phyloP scores from a whole-genome alignment of 2,797 vertebrate species.

The Mus minutoides region DNA sequence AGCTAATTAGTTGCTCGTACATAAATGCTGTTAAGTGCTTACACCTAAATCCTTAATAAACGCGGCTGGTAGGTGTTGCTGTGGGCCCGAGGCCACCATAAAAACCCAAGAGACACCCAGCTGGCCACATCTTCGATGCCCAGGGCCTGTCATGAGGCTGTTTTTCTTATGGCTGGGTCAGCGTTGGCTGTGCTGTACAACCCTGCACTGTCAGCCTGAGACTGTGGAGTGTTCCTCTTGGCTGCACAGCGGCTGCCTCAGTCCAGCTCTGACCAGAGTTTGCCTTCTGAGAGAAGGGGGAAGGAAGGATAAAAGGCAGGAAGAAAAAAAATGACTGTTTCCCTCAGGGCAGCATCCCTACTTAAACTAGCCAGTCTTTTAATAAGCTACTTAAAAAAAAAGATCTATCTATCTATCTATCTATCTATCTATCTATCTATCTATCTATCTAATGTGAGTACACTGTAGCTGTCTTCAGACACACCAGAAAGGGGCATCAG shows the following conservation, averaged over 20 bases:
- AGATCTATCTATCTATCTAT: too few species aligned
- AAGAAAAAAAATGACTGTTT: neutral
- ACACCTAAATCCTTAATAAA: slow-evolving; percentile 32
- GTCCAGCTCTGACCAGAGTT: neutral
- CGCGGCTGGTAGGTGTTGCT: slow-evolving; percentile 30
- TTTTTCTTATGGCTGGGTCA: neutral
- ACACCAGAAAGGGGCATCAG: too few species aligned
- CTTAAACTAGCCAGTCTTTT: neutral
- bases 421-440: too few species aligned
- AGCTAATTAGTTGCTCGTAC: slow-evolving; percentile 52
- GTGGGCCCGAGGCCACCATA: slow-evolving; percentile 5
- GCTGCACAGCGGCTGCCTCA: neutral
- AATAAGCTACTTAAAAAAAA: neutral
- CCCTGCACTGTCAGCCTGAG: too few species aligned
- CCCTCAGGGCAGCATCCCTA: neutral
- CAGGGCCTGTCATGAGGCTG: neutral
- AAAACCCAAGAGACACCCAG: neutral
- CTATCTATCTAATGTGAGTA: too few species aligned
- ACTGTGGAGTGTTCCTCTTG: neutral
- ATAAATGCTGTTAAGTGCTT: slow-evolving; percentile 41
- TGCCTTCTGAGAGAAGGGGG: neutral
- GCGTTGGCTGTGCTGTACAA: neutral
- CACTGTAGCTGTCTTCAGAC: too few species aligned
- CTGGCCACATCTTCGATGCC: neutral
- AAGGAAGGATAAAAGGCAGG: neutral